A percentile compares a stretch with the other conserved stretches of the same genome.
These are phyloP conservation scores for Ylistrum balloti DNA, from an alignment of 1,140 invertebrate genomes.

Conservation along the genomic window DNA sequence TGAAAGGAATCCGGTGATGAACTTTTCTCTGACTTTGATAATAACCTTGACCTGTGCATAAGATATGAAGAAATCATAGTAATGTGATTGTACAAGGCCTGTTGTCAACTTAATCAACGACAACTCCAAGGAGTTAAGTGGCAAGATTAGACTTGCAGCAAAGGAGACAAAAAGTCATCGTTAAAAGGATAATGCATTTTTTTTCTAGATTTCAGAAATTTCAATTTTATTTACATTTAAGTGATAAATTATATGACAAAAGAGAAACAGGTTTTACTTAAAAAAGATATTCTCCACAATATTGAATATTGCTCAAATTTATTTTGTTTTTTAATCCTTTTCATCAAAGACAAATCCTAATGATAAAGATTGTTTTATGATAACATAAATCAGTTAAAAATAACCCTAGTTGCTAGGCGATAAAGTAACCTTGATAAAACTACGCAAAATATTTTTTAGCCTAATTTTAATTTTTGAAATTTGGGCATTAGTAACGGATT, in stretches of 20 bases:
- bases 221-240: conserved; percentile 20
- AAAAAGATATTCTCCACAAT: conserved; percentile 24
- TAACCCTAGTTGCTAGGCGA: conserved; percentile 4
- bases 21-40: conserved; percentile 22
- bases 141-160: not conserved
- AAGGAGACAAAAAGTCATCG: conserved; percentile 1
- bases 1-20: conserved; percentile 32
- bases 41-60: conserved; percentile 23
- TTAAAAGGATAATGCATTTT: conserved; percentile 10
- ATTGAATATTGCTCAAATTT: conserved; percentile 29
- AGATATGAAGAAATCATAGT: conserved; percentile 35
- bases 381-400: not conserved
- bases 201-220: conserved; percentile 12
- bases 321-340: conserved; percentile 14
- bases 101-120: not conserved
- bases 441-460: conserved; percentile 8
- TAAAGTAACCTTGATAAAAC: not conserved
- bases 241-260: conserved; percentile 2
- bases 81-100: not conserved
- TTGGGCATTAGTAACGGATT: conserved; percentile 14
- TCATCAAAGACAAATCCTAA: not conserved
- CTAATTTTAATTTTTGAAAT: conserved; percentile 40
- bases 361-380: not conserved
- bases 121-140: not conserved
- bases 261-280: not conserved